Conservation (phyloP, 2,113 vertebrate species). For the Dicerorhinus sumatrensis region DNA sequence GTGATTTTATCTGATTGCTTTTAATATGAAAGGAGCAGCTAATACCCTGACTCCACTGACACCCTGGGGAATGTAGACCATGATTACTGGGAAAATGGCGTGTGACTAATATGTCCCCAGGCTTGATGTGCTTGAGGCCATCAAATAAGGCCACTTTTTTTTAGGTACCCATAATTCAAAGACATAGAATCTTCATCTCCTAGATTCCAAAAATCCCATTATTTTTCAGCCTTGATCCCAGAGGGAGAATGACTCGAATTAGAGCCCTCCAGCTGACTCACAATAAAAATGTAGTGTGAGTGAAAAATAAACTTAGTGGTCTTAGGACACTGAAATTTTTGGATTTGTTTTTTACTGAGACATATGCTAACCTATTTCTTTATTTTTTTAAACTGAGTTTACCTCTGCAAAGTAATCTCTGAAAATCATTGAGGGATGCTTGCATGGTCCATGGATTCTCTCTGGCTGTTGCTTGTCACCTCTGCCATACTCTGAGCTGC, state of each 20-base stretch:
- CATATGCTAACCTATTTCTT: background rate
- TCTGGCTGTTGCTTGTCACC: background rate
- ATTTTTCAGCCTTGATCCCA: background rate
- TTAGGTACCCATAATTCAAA: background rate
- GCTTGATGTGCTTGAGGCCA: background rate
- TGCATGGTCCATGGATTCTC: background rate
- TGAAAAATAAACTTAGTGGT: background rate
- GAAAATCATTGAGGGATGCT: background rate
- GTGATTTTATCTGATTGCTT: constrained; percentile 45
- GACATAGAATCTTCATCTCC: background rate
- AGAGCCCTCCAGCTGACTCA: background rate
- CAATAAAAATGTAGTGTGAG: background rate
- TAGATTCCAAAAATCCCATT: background rate
- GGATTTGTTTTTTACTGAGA: background rate
- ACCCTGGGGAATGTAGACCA: background rate
- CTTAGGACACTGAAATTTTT: background rate
- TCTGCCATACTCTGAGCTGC: background rate
- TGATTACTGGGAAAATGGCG: background rate
- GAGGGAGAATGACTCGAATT: background rate
- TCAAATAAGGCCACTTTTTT: background rate
- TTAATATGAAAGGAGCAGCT: constrained; percentile 35
- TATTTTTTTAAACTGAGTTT: background rate
- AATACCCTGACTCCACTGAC: background rate
- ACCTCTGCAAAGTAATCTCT: background rate
- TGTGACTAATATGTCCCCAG: background rate